Conservation (phyloP, 2,113 vertebrate genomes). For the Channa argus region DNA sequence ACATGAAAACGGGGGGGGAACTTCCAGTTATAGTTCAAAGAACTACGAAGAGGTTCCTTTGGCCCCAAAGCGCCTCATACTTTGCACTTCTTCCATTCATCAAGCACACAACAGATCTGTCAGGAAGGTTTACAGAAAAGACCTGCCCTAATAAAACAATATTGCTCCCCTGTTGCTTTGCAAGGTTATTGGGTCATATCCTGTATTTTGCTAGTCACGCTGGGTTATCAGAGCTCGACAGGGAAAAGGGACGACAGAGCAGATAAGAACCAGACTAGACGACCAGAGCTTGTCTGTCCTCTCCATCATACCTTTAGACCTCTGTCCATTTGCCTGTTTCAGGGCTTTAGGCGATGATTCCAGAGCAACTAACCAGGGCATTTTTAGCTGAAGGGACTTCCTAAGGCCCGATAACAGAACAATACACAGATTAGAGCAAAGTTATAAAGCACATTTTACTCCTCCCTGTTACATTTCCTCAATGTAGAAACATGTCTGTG, state of each 20-base stretch:
- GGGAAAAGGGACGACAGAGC: conserved; percentile 53
- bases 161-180: conserved; percentile 59
- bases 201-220: conserved; percentile 75
- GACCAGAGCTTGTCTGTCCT: conserved; percentile 53
- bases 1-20: no score
- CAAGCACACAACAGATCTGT: conserved; percentile 32
- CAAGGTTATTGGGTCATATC: conserved; percentile 77
- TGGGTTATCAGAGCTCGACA: conserved; percentile 80
- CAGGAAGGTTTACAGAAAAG: conserved; percentile 54
- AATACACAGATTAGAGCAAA: conserved; percentile 83
- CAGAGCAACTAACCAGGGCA: conserved; percentile 34
- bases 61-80: not conserved
- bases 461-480: conserved; percentile 80
- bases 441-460: conserved; percentile 83
- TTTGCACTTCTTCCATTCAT: conserved; percentile 17
- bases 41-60: no score
- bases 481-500: conserved; percentile 34
- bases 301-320: conserved; percentile 57
- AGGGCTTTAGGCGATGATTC: conserved; percentile 26
- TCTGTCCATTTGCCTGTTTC: conserved; percentile 46
- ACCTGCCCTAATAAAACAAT: conserved; percentile 66
- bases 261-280: conserved; percentile 77
- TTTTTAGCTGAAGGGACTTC: conserved; percentile 76
- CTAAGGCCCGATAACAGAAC: conserved; percentile 79
- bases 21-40: no score